A percentile compares a stretch with the other conserved stretches of the same genome.
These are phyloP conservation scores for Zaprionus capensis DNA, from an alignment of 1,140 invertebrate species.

Conservation along the genomic window DNA sequence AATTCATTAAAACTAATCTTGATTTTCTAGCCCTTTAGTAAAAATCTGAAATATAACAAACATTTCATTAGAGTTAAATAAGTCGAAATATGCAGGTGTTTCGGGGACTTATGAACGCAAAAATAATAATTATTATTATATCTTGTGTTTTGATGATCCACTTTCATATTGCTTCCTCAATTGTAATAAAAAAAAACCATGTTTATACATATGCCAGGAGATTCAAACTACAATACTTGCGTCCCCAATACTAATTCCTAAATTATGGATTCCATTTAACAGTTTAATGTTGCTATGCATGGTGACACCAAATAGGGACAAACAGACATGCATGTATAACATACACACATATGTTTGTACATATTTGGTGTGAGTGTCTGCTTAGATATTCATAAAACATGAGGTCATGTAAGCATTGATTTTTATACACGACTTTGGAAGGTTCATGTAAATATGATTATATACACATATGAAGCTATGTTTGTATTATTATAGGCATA, in stretches of 20 bases:
- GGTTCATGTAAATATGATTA: background rate
- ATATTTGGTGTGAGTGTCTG: background rate
- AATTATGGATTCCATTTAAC: background rate
- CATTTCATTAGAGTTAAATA: too few species aligned
- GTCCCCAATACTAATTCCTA: background rate
- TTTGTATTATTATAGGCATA: background rate
- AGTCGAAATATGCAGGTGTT: too few species aligned
- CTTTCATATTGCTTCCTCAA: too few species aligned
- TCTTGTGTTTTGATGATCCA: too few species aligned
- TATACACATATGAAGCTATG: background rate
- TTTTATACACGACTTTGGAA: constrained; percentile 8
- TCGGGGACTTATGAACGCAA: too few species aligned
- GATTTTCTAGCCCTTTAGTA: too few species aligned
- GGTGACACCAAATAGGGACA: constrained; percentile 4
- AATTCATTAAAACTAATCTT: too few species aligned
- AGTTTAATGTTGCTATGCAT: constrained; percentile 37
- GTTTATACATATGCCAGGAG: background rate
- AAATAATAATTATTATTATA: too few species aligned
- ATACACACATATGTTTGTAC: background rate
- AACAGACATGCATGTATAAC: background rate
- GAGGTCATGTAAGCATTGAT: constrained; percentile 42
- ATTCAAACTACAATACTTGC: background rate
- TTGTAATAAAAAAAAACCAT: background rate
- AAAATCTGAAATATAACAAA: too few species aligned
- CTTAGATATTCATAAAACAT: constrained; percentile 23